A percentile compares a stretch with the other conserved stretches of the same genome.
phyloP scores from a whole-genome alignment of 2,797 vertebrate genomes.

The Sebastes paucispinis region DNA sequence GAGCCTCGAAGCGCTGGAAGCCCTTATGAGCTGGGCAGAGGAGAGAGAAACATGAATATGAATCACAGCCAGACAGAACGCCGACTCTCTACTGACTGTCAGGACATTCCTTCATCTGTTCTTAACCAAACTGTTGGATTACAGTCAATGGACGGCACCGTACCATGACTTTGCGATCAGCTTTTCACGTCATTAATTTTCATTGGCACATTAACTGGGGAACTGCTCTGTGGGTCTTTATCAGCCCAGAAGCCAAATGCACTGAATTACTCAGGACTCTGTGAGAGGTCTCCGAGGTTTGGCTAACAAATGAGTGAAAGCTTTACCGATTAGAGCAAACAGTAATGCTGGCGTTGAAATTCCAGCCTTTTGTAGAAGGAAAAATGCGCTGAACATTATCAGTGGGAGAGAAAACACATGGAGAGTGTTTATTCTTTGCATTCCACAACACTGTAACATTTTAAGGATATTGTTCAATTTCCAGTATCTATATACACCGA shows the following conservation, averaged over 20 bases:
- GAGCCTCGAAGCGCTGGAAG: slow-evolving; percentile 93
- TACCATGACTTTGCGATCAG: background rate
- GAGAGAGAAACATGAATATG: background rate
- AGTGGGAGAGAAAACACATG: background rate
- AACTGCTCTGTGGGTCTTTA: background rate
- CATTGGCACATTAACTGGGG: background rate
- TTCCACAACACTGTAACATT: background rate
- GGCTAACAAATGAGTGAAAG: background rate
- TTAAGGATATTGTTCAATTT: background rate
- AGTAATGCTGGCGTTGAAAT: background rate
- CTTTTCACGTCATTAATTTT: background rate
- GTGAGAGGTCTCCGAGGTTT: background rate
- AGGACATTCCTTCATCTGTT: background rate
- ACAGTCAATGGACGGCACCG: background rate
- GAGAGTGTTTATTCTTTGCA: background rate
- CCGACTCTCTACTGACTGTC: background rate
- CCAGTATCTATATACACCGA: background rate
- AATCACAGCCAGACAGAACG: background rate
- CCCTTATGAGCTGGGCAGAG: slow-evolving; percentile 89
- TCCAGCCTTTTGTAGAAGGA: background rate
- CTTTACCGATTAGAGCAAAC: background rate
- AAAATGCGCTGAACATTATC: background rate
- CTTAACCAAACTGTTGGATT: slow-evolving; percentile 3
- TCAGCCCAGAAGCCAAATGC: background rate
- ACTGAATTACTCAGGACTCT: background rate